Conservation (phyloP, 2,113 vertebrate genomes). For the Pomatorhinus ruficollis region DNA sequence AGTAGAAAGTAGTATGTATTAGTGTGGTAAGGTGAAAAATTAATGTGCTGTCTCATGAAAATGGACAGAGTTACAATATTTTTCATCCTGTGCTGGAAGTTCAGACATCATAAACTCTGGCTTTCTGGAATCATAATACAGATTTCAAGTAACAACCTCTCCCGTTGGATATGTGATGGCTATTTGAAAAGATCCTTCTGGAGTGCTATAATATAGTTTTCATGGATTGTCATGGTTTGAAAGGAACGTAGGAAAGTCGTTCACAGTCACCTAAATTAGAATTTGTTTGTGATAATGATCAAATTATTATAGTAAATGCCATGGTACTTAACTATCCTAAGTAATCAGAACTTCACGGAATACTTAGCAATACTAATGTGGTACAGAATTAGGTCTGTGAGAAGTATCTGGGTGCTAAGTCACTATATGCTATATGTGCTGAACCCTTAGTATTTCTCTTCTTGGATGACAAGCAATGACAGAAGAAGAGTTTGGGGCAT, state of each 20-base stretch:
- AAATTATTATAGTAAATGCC: not conserved
- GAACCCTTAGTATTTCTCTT: not conserved
- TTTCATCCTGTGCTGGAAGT: not conserved
- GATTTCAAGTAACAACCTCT: not conserved
- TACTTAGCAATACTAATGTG: not conserved
- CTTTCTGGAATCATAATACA: not conserved
- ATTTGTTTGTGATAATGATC: not conserved
- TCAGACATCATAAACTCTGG: not conserved
- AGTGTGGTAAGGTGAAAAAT: not conserved
- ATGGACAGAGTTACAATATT: not conserved
- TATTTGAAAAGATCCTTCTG: not conserved
- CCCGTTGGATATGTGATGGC: not conserved
- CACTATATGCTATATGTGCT: not conserved
- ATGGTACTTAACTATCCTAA: not conserved
- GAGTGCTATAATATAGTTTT: not conserved
- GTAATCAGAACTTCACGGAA: not conserved
- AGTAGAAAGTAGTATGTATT: not conserved
- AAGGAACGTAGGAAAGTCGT: not conserved
- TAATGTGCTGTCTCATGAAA: not conserved
- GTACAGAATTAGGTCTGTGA: not conserved
- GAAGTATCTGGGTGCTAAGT: not conserved
- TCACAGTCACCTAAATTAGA: not conserved
- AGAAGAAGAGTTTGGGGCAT: not conserved
- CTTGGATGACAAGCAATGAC: not conserved
- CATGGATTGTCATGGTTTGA: not conserved